Conservation (phyloP, 2,797 vertebrate species). For the Falco rusticolus region DNA sequence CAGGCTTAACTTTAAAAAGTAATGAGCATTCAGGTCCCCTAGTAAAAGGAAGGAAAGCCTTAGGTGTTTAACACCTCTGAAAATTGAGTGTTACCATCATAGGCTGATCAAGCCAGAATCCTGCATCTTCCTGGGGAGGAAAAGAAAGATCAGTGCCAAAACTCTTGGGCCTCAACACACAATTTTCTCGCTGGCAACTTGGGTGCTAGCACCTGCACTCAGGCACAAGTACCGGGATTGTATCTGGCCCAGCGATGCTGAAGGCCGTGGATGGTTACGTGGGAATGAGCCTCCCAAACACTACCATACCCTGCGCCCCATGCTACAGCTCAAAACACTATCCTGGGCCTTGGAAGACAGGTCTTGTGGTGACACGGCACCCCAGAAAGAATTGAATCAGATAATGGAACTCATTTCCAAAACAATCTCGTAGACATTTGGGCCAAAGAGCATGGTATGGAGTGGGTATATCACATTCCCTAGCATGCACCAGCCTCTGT, state of each 20-base stretch:
- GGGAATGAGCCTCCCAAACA: not conserved
- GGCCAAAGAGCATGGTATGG: no score
- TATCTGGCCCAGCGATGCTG: not conserved
- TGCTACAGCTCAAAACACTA: no score
- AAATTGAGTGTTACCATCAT: not conserved
- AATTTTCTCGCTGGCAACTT: not conserved
- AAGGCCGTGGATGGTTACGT: fast-evolving
- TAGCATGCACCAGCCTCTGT: no score
- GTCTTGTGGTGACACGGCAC: no score
- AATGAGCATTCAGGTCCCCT: not conserved
- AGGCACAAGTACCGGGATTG: fast-evolving
- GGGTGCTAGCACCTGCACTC: not conserved
- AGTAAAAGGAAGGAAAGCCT: not conserved
- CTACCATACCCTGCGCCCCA: no score
- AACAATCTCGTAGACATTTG: no score
- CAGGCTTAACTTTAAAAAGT: not conserved
- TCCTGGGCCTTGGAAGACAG: no score
- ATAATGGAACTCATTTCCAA: no score
- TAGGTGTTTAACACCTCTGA: not conserved
- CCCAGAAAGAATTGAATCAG: no score
- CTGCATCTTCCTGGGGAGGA: not conserved
- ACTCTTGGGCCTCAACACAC: not conserved
- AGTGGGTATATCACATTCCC: no score
- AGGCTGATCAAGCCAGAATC: not conserved
- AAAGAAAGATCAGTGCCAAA: not conserved